Evolutionary conservation across 1,140 invertebrate species (phyloP), one percentile per base, ranked within the genome.

Genomic region (Zophobas atratus): DNA sequence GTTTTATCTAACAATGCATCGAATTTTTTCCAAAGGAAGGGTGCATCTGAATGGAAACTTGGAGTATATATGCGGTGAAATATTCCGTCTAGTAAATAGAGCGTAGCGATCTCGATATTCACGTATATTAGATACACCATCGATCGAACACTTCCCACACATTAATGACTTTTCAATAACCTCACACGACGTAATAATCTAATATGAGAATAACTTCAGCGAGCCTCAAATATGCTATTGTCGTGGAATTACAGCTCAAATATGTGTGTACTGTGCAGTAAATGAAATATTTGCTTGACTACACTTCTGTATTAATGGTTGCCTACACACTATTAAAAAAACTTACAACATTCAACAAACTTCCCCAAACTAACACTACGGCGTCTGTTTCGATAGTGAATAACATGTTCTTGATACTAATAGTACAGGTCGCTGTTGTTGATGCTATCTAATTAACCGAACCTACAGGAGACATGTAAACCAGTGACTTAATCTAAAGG

Each of bases 81-180:
- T 57, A 57, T 63, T 63, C 57, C 57, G 41, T 63, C 35, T 63
- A 63, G 34, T 67, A 67, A 67, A 67, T 67, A 67, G 60, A 67
- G 60, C 60, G 60, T 43, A 43, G 60, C 60, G 43, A 67, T 63
- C 57, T 63, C 1, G 20, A 63, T 35, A 63, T 35, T 43, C 55
- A 43, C 39, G 60, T 43, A 32, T 38, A 63, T 20, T 38, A 32
- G 60, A 67, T 67, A 36, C 39, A 46, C 20, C 38, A 67, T 67
- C 60, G 60, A 48, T 67, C 60, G 39, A 67, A 38, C n/a, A 46
- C 60, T 67, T 67, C 60, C 60, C 60, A 46, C 60, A 67, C 36
- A 67, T 67, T 67, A 67, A 67, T 67, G 60, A 67, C 60, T 67
- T 67, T 67, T 67, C 60, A 67, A 63, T 63, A 63, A 63, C 57